phyloP scores from a whole-genome alignment of 2,113 vertebrate genomes.

The Sciurus niger region DNA sequence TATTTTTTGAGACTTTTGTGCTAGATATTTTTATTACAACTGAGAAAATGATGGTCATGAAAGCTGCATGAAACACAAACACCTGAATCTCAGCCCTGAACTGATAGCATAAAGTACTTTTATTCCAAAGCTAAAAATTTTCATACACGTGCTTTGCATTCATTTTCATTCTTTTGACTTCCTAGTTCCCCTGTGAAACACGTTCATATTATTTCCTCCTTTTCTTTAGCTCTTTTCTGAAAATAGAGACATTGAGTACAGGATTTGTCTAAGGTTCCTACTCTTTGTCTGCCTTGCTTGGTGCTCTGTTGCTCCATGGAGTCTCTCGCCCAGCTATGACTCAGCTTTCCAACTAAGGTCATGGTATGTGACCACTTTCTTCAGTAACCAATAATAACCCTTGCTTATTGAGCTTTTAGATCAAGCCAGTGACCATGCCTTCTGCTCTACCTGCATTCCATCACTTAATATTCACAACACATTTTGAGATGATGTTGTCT shows the following conservation, averaged over 20 bases:
- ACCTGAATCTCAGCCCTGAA: background rate
- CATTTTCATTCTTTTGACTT: slow-evolving; percentile 49
- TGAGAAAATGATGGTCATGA: slow-evolving; percentile 32
- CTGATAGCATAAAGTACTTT: background rate
- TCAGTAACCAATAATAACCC: background rate
- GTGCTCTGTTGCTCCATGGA: background rate
- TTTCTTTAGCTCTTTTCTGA: slow-evolving; percentile 9
- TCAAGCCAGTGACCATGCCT: background rate
- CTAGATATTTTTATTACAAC: slow-evolving; percentile 13
- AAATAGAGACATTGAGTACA: background rate
- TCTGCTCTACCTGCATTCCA: background rate
- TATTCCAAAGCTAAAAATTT: background rate
- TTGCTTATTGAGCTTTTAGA: slow-evolving; percentile 36
- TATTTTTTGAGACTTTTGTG: slow-evolving; percentile 24
- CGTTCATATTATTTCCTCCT: background rate
- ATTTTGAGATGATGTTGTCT: slow-evolving; percentile 32
- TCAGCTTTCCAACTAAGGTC: slow-evolving; percentile 49
- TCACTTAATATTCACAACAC: slow-evolving; percentile 29
- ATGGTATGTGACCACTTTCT: slow-evolving; percentile 34
- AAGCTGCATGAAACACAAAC: background rate
- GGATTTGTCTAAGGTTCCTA: background rate
- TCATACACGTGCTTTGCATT: slow-evolving; percentile 17
- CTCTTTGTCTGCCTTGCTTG: background rate
- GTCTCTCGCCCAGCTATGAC: background rate
- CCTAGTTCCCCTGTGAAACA: background rate